Base-by-base conservation (phyloP, 2,113 vertebrate genomes). In the Symphodus melops region DNA sequence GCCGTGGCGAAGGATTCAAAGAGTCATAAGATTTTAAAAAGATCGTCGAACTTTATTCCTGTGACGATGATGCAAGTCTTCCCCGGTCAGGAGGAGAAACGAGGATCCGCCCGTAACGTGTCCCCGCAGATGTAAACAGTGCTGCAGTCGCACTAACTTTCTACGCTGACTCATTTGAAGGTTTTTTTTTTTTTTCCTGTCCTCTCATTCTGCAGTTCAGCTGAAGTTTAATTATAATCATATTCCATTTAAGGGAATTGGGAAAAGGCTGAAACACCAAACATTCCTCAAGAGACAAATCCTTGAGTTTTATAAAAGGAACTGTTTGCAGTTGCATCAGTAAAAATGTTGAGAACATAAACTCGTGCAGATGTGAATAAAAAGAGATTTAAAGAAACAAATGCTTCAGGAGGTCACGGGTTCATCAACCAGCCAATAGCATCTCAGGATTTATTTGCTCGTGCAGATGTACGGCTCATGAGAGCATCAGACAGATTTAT, bases 151-250 rank as follows among this genome's bases (percentile, higher is more conserved):
- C 41, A 10, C 13, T 25, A 23, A 1, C 1, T 36, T 10, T 36
- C 14, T 14, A 49, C 11, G 28, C n/a, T 63, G 17, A 36, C 21
- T 62, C 1, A 19, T 51, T 49, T 59, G 23, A 51, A 51, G 48
- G 7, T 1, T 2, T 19, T 17, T 51, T 48, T 44, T n/a, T n/a
- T 44, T 12, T n/a, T n/a, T n/a, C n/a, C 28, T 33, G 6, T 19
- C 11, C 2, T 16, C 46, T 48, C 41, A 49, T 69, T 48, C 48
- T 23, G 59, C 19, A 63, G n/a, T 73, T 65, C 36, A 36, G 14
- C 17, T 9, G 44, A 44, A 67, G 37, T 60, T 54, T 21, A 42
- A 60, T 54, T 25, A 28, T n/a, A 11, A 25, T 11, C 13, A 20
- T 16, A 14, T 52, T 52, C 23, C 39, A 6, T 51, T 56, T 13